phyloP scores from a whole-genome alignment of 2,888 invertebrate genomes.

The Netelia fuscicornis region DNA sequence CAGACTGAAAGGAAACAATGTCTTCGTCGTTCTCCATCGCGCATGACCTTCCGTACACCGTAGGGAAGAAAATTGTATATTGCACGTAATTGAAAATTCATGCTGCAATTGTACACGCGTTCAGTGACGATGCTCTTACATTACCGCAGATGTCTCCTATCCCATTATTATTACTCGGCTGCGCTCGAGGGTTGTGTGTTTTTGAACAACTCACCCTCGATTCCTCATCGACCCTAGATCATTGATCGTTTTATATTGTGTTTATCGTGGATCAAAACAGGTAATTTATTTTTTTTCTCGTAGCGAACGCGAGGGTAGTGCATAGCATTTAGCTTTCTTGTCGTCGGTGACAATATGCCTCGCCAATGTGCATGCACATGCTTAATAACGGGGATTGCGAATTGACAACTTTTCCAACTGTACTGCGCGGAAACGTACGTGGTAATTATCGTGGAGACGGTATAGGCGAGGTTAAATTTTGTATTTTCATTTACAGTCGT shows the following conservation, averaged over 20 bases:
- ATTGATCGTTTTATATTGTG: neutral
- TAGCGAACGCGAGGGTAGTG: no score
- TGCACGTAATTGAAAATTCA: neutral
- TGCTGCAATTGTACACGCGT: neutral
- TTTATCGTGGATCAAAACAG: neutral
- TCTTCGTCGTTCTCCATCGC: neutral
- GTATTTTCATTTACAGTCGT: no score
- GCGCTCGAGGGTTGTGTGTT: neutral
- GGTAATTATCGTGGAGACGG: no score
- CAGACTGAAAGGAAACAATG: conserved; percentile 1
- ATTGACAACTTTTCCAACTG: no score
- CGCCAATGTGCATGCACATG: no score
- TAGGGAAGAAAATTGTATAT: neutral
- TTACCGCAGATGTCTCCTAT: neutral
- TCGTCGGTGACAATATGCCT: no score
- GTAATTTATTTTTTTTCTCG: neutral
- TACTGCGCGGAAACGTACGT: no score
- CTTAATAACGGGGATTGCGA: no score
- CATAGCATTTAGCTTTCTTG: no score
- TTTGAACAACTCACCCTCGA: neutral
- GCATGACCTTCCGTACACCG: conserved; percentile 11
- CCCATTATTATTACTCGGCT: neutral
- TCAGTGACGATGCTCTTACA: neutral
- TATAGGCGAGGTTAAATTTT: no score
- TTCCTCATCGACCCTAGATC: neutral